Evolutionary conservation across 2,888 invertebrate genomes (phyloP).

Genomic region (Eretmocerus hayati): DNA sequence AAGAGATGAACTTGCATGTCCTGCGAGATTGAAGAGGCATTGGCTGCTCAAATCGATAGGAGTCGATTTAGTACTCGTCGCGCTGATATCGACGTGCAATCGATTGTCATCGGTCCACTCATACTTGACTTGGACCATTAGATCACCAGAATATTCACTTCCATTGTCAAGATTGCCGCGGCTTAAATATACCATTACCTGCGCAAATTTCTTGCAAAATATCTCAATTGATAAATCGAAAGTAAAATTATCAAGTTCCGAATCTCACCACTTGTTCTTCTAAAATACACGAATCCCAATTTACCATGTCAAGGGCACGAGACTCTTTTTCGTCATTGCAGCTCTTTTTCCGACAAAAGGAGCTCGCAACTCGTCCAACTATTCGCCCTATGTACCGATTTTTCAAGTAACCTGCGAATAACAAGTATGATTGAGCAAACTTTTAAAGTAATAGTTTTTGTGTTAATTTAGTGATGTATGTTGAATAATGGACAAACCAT

Average conservation of each 20-base stretch:
- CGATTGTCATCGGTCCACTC: slow-evolving; percentile 50
- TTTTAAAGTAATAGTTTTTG: too few relatives aligned
- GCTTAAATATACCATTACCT: slow-evolving; percentile 45
- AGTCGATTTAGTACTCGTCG: slow-evolving; percentile 49
- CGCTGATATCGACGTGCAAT: slow-evolving; percentile 50
- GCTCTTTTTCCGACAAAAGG: slow-evolving; percentile 24
- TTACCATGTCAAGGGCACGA: slow-evolving; percentile 52
- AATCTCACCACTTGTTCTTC: slow-evolving; percentile 33
- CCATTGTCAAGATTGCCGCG: neutral
- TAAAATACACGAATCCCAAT: slow-evolving; percentile 35
- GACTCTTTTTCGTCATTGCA: neutral
- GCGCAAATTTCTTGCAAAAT: too few relatives aligned
- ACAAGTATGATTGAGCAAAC: too few relatives aligned
- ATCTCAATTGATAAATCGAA: too few relatives aligned
- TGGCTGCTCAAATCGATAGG: slow-evolving; percentile 54
- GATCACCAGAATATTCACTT: slow-evolving; percentile 38
- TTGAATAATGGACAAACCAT: too few relatives aligned
- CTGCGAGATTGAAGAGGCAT: slow-evolving; percentile 57
- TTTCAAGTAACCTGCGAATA: slow-evolving; percentile 44
- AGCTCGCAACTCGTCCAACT: slow-evolving; percentile 52
- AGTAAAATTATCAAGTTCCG: neutral
- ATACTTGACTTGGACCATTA: slow-evolving; percentile 50
- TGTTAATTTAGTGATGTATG: too few relatives aligned
- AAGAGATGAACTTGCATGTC: slow-evolving; percentile 47
- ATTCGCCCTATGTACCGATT: slow-evolving; percentile 52